Base-by-base conservation (phyloP, 2,113 vertebrate genomes). In the Psophia crepitans region DNA sequence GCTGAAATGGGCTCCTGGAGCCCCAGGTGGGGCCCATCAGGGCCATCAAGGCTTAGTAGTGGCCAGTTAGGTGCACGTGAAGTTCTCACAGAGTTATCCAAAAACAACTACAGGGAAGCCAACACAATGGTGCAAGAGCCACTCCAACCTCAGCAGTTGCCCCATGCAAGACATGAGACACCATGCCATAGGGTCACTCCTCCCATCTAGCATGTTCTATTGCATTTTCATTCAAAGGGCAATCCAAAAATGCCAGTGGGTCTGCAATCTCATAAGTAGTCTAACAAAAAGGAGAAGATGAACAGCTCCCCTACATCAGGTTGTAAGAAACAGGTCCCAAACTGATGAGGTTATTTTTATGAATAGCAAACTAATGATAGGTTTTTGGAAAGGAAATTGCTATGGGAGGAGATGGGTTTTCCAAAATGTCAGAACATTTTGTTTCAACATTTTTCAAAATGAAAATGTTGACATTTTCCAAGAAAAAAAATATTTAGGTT, bases 341-440 rank as follows among this genome's bases (percentile, higher is more conserved):
- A 57, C 14, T 79, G 61, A 43, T 51, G 39, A 51, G 64, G 70
- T 87, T 93, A 41, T 82, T 96, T 90, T 58, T 65, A 85, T 68
- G 78, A 94, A 60, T 53, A 79, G 41, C 48, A 79, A 65, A 85
- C 71, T 94, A 95, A 94, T 88, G 70, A 95, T 76, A 61, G 82
- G 70, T 18, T 93, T 94, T 93, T 76, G 88, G 92, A 92, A 90
- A 61, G 63, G 19, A 83, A 90, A 85, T 90, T 69, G 37, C 39
- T 79, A 94, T 32, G 44, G 54, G 92, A 95, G 51, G 70, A 94
- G 88, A 83, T 35, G 35, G 82, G 73, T 90, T 92, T 93, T 94
- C 90, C n/a, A 85, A 92, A 90, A 86, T 93, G 96, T 93, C 92
- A 95, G 94, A 96, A 97, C 88, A 90, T 90, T 94, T 89, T 85